Conservation (phyloP, 2,113 vertebrate species). For the Aptenodytes patagonicus region DNA sequence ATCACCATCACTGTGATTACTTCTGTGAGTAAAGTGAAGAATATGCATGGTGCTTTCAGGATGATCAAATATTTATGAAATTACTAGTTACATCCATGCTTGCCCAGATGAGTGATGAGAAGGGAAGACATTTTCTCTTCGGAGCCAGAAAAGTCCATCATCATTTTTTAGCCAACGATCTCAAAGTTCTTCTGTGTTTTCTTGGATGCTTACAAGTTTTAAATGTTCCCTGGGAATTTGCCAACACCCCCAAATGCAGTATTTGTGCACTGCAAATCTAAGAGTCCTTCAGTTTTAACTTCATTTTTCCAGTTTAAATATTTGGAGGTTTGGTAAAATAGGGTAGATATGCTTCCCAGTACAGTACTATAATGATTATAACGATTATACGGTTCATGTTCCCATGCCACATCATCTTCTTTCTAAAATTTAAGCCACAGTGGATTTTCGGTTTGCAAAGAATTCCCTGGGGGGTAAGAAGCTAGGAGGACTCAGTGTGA, state of each 20-base stretch:
- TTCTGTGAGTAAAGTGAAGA: background rate
- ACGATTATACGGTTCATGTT: background rate
- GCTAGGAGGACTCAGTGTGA: background rate
- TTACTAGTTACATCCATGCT: background rate
- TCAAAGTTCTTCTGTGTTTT: background rate
- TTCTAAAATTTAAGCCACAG: slow-evolving; percentile 14
- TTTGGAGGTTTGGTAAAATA: background rate
- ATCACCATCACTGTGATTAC: background rate
- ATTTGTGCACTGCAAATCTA: background rate
- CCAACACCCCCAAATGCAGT: background rate
- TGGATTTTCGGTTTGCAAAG: background rate
- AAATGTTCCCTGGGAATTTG: background rate
- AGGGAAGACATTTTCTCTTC: background rate
- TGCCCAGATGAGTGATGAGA: background rate
- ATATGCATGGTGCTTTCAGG: background rate
- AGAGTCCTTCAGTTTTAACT: background rate
- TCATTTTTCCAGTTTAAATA: background rate
- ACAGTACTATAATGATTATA: background rate
- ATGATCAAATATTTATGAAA: background rate
- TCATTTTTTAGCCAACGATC: background rate
- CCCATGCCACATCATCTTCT: background rate
- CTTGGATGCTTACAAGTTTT: background rate
- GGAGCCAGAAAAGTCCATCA: background rate
- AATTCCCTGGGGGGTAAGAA: background rate
- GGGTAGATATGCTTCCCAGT: background rate